Conservation (phyloP, 2,888 invertebrate genomes). For the Sarcophaga rosellei region DNA sequence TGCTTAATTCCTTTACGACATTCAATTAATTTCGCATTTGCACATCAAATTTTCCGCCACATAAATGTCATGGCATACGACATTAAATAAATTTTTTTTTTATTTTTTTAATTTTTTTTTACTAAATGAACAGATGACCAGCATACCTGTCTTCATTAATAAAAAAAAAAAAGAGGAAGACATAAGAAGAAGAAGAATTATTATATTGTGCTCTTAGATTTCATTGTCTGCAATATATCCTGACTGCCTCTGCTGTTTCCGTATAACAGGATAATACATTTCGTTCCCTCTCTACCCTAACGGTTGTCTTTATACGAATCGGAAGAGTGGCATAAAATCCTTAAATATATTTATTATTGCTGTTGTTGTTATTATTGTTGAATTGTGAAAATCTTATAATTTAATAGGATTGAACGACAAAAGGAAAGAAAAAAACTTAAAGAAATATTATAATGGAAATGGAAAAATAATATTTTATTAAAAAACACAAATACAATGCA, state of each 20-base stretch:
- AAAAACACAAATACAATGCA: neutral
- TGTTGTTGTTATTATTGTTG: neutral
- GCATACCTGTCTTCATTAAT: neutral
- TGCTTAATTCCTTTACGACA: no score
- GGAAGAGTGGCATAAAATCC: neutral
- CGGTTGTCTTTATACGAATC: neutral
- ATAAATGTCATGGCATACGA: no score
- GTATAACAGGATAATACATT: neutral
- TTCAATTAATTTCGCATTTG: no score
- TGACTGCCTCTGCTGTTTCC: neutral
- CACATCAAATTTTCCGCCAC: no score
- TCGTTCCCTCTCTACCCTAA: neutral
- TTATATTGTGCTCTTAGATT: neutral
- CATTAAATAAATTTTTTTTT: no score
- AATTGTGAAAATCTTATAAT: conserved; percentile 1
- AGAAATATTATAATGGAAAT: conserved; percentile 5
- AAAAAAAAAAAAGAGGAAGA: neutral
- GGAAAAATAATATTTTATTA: neutral
- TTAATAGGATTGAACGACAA: neutral
- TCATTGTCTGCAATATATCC: neutral
- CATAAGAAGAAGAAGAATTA: no score
- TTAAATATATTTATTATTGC: neutral
- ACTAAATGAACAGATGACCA: neutral
- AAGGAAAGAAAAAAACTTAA: neutral
- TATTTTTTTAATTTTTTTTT: no score